phyloP scores from a whole-genome alignment of 2,888 invertebrate genomes.

The Dermolepida albohirtum region DNA sequence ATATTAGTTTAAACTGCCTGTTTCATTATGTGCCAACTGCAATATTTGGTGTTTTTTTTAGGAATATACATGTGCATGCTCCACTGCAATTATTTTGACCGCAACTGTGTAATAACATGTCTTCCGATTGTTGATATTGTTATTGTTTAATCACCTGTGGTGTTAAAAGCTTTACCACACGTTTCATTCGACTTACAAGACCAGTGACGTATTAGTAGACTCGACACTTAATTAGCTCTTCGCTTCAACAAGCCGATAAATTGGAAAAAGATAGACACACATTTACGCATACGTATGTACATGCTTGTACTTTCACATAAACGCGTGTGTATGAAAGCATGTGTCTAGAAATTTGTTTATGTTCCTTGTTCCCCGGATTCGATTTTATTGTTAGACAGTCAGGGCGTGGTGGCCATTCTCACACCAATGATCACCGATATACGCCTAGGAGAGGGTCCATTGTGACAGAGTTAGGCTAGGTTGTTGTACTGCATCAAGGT shows the following conservation, averaged over 20 bases:
- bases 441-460: constrained; percentile 38
- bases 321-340: constrained; percentile 1
- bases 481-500: constrained; percentile 47
- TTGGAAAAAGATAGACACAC: constrained; percentile 26
- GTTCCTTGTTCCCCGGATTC: constrained; percentile 29
- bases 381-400: constrained; percentile 32
- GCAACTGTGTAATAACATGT: too few relatives aligned
- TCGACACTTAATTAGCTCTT: constrained; percentile 24
- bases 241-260: constrained; percentile 25
- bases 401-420: constrained; percentile 36
- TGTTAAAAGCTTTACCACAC: too few relatives aligned
- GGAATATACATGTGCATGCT: too few relatives aligned
- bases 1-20: too few relatives aligned
- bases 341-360: constrained; percentile 31
- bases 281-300: not conserved
- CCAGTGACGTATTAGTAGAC: constrained; percentile 7
- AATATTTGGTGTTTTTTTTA: too few relatives aligned
- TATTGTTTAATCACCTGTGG: too few relatives aligned
- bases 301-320: constrained; percentile 7
- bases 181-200: too few relatives aligned
- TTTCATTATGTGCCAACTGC: too few relatives aligned
- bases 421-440: constrained; percentile 34
- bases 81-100: too few relatives aligned
- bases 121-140: too few relatives aligned
- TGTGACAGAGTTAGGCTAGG: constrained; percentile 45